Evolutionary conservation across 1,140 invertebrate genomes (phyloP), one percentile per base, ranked within the genome.

Genomic region (Tachypleus tridentatus): DNA sequence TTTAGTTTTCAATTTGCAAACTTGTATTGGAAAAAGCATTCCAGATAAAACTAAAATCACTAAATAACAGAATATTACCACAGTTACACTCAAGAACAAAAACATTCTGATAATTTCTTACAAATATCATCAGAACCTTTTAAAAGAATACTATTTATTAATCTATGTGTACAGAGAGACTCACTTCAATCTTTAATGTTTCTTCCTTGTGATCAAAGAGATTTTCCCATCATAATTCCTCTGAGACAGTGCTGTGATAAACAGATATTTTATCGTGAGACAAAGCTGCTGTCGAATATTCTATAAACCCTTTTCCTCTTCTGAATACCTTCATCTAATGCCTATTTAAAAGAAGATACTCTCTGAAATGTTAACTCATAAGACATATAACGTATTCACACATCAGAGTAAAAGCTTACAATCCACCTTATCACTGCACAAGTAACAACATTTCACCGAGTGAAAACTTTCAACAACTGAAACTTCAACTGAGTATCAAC

Each of bases 191-290:
- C 11, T 74, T 72, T 53, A 78, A 65, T 6, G 70, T 70, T 71
- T 73, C 72, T 61, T 72, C 72, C 57, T 69, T 61, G 70, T 77
- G 76, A 71, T 76, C 72, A 74, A 79, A 53, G 62, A 72, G 65
- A 78, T 73, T 66, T 76, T 72, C 3, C 77, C 77, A 29, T 53
- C 70, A 63, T 75, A 79, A 52, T 74, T 70, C 50, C 77, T 70
- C 59, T 75, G 73, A 52, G 56, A 67, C 51, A 79, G 64, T 54
- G 74, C 69, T n/a, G 73, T 67, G 49, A 73, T 70, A 66, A 78
- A 78, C 66, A 72, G 72, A 61, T 71, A 73, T 64, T 73, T 75
- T 59, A 74, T 70, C 76, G 62, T 60, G n/a, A 74, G 57, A 47
- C 72, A 73, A 57, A 77, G 74, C 51, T 70, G 68, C 48, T 67